phyloP scores from a whole-genome alignment of 2,113 vertebrate genomes.

The Paramormyrops kingsleyae region DNA sequence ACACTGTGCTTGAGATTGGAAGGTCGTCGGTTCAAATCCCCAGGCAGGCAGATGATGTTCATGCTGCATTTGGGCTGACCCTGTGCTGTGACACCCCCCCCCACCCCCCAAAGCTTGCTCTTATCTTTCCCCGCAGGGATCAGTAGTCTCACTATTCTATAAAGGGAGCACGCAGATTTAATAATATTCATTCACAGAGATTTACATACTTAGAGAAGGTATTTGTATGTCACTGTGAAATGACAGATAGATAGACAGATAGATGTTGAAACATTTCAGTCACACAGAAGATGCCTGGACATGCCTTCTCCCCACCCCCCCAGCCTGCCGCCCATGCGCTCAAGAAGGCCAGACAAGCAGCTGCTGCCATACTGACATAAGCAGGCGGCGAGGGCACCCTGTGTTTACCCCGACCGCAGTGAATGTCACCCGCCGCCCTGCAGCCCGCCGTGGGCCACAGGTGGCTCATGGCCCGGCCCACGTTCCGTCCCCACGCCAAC shows the following conservation, averaged over 20 bases:
- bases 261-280: not conserved
- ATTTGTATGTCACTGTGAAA: not conserved
- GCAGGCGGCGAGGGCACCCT: conserved; percentile 19
- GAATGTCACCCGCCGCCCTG: conserved; percentile 38
- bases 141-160: not conserved
- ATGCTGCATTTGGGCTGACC: not conserved
- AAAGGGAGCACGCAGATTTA: not conserved
- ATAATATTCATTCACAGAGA: not conserved
- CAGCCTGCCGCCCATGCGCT: conserved; percentile 7
- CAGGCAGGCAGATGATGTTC: not conserved
- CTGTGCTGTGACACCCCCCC: not conserved
- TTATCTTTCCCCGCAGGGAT: not conserved
- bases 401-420: conserved; percentile 3
- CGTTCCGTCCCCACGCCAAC: not conserved
- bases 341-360: conserved; percentile 43
- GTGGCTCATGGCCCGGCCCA: conserved; percentile 30
- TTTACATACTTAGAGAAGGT: not conserved
- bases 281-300: not conserved
- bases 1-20: not conserved
- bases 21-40: not conserved
- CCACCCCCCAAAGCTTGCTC: not conserved
- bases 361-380: conserved; percentile 51
- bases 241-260: not conserved
- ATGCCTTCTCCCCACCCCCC: not conserved
- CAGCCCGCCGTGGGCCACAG: conserved; percentile 37